Conservation (phyloP, 1,140 invertebrate species). For the Drosophila aff. region DNA sequence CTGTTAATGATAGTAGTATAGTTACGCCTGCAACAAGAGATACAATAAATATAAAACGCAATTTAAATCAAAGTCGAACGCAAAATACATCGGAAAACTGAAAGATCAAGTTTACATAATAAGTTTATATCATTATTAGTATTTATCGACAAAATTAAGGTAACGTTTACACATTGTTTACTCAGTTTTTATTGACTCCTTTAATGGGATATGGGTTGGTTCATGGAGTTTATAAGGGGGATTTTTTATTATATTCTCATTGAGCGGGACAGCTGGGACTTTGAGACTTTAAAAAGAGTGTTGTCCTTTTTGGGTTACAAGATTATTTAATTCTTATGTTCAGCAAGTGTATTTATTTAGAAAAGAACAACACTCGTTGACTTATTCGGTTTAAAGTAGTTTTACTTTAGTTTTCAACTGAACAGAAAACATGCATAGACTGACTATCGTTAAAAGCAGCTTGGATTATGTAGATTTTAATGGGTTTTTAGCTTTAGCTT, state of each 20-base stretch:
- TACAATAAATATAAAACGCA: constrained; percentile 77
- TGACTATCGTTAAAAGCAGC: constrained; percentile 70
- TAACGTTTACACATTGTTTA: constrained; percentile 49
- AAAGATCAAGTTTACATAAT: constrained; percentile 66
- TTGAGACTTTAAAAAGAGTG: constrained; percentile 23
- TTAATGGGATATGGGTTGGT: constrained; percentile 22
- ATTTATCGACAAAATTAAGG: constrained; percentile 45
- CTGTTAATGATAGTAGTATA: constrained; percentile 99
- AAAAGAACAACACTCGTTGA: constrained; percentile 39
- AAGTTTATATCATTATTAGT: constrained; percentile 52
- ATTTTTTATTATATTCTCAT: constrained; percentile 17
- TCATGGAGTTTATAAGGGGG: constrained; percentile 42
- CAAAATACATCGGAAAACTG: constrained; percentile 66
- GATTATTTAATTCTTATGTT: background rate
- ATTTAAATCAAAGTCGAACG: constrained; percentile 67
- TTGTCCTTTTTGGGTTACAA: constrained; percentile 3
- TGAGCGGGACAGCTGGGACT: constrained; percentile 36
- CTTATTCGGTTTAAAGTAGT: constrained; percentile 34
- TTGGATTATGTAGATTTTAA: constrained; percentile 51
- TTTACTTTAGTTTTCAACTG: constrained; percentile 56
- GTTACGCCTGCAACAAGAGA: constrained; percentile 94
- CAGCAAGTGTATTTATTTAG: background rate
- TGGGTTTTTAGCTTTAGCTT: constrained; percentile 25
- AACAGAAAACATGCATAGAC: constrained; percentile 69
- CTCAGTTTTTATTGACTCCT: constrained; percentile 33